These are phyloP conservation scores for Apodemia mormo DNA, from an alignment of 2,888 invertebrate genomes.

Conservation along the genomic window DNA sequence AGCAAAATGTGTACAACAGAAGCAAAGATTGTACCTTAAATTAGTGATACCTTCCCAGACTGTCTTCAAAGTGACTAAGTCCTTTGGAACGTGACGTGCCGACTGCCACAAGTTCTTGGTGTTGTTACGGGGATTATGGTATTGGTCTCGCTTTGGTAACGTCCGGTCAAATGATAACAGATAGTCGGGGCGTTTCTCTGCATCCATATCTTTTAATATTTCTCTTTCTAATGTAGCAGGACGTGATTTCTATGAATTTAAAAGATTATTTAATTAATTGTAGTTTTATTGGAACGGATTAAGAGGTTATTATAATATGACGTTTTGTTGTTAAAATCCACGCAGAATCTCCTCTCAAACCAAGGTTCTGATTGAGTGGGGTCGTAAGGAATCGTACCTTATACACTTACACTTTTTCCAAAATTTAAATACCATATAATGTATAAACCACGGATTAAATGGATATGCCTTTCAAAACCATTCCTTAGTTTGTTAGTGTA, in stretches of 20 bases:
- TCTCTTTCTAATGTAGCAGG: slow-evolving; percentile 61
- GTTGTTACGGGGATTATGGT: slow-evolving; percentile 73
- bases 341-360: no score
- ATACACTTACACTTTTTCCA: no score
- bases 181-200: slow-evolving; percentile 60
- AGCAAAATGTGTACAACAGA: not conserved
- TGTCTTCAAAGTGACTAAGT: slow-evolving; percentile 82
- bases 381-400: no score
- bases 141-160: slow-evolving; percentile 68
- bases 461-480: no score
- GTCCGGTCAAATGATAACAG: slow-evolving; percentile 73
- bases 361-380: no score
- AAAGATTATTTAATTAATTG: no score
- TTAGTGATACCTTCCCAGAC: slow-evolving; percentile 85
- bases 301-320: no score
- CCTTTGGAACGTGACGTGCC: slow-evolving; percentile 78
- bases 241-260: slow-evolving; percentile 51
- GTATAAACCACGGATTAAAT: no score
- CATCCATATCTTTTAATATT: slow-evolving; percentile 72
- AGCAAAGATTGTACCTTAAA: slow-evolving; percentile 61
- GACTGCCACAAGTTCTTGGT: slow-evolving; percentile 80
- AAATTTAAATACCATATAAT: no score
- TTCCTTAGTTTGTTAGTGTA: no score
- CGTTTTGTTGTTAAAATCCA: no score
- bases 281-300: no score